Evolutionary conservation across 1,140 invertebrate genomes (phyloP).

Genomic region (Cheumatopsyche charites): DNA sequence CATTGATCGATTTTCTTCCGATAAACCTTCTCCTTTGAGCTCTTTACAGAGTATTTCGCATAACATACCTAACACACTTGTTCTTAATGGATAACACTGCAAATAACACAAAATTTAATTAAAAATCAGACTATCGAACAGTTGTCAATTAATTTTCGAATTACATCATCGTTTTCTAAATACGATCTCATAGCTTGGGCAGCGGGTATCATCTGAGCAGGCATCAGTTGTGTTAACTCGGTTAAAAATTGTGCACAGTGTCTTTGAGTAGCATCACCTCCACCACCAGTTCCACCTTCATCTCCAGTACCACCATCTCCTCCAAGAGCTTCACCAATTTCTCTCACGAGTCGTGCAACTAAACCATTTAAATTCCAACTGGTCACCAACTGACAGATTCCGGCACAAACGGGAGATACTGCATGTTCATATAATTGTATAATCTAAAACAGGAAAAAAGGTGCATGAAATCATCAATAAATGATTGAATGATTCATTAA

Average conservation of each 20-base stretch:
- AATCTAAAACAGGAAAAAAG: constrained; percentile 60
- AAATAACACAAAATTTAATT: constrained; percentile 43
- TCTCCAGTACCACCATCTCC: constrained; percentile 59
- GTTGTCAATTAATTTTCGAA: neutral
- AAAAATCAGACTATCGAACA: constrained; percentile 6
- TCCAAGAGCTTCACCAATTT: constrained; percentile 69
- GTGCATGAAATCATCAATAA: neutral
- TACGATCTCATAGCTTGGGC: constrained; percentile 56
- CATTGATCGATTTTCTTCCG: constrained; percentile 67
- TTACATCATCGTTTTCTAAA: constrained; percentile 60
- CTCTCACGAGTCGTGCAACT: constrained; percentile 74
- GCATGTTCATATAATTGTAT: constrained; percentile 77
- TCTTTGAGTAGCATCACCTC: constrained; percentile 65
- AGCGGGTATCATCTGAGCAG: constrained; percentile 69
- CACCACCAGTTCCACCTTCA: constrained; percentile 58
- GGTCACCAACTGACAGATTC: constrained; percentile 69
- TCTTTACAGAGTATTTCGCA: constrained; percentile 74
- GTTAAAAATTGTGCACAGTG: constrained; percentile 72
- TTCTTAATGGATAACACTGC: constrained; percentile 79
- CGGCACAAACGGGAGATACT: constrained; percentile 69
- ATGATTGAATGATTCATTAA: neutral
- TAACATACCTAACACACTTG: constrained; percentile 79
- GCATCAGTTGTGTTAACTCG: constrained; percentile 69
- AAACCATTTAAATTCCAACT: constrained; percentile 69
- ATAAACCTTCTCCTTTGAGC: constrained; percentile 72